phyloP scores from a whole-genome alignment of 2,888 invertebrate genomes.

The Dynastes grantii region DNA sequence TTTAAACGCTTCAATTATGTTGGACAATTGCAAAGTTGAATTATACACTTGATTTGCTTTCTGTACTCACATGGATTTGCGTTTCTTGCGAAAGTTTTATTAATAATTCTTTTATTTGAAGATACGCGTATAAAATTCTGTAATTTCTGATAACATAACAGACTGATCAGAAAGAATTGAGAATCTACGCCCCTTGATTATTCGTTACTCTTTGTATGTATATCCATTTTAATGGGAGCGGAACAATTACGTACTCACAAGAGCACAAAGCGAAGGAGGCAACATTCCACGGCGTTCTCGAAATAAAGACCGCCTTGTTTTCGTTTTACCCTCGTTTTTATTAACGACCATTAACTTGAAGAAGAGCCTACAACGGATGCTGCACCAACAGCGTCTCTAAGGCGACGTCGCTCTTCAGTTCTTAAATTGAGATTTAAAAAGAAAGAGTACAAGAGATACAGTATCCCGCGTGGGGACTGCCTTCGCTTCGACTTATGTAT shows the following conservation, averaged over 20 bases:
- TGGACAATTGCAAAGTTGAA: too few relatives aligned
- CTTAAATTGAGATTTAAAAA: constrained; percentile 46
- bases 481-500: constrained; percentile 17
- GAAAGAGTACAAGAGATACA: constrained; percentile 1
- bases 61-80: too few relatives aligned
- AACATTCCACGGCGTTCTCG: constrained; percentile 16
- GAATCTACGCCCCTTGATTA: constrained; percentile 1
- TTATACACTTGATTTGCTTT: too few relatives aligned
- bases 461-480: constrained; percentile 9
- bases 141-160: too few relatives aligned
- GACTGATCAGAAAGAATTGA: too few relatives aligned
- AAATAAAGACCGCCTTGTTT: constrained; percentile 27
- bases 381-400: constrained; percentile 20
- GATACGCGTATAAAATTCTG: too few relatives aligned
- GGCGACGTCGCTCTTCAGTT: constrained; percentile 26
- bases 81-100: too few relatives aligned
- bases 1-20: too few relatives aligned
- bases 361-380: constrained; percentile 34
- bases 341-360: constrained; percentile 46
- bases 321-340: constrained; percentile 34
- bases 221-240: constrained; percentile 1
- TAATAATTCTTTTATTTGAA: too few relatives aligned
- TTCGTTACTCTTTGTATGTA: constrained; percentile 5
- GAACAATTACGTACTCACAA: constrained; percentile 35
- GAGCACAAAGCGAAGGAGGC: background rate